Conservation (phyloP, 30 jellyfish, hydroid and myxozoan genomes). For the Turritopsis rubra region DNA sequence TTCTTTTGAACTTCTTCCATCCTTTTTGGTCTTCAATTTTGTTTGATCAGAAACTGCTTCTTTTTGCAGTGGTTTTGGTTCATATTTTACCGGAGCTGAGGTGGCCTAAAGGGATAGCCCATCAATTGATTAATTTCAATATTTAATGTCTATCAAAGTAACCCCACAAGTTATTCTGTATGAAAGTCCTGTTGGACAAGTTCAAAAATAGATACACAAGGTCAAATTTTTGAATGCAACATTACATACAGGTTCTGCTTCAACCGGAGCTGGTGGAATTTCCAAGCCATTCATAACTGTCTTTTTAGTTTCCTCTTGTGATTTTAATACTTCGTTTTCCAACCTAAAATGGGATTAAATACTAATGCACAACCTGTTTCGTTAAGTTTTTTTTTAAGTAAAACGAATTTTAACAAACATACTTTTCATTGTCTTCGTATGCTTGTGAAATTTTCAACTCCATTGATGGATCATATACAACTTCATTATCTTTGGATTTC, state of each 20-base stretch:
- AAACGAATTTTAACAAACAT: not conserved
- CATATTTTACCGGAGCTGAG: not conserved
- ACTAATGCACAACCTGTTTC: not conserved
- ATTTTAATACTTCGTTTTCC: not conserved
- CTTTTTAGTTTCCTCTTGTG: constrained; percentile 6
- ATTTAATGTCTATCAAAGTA: too few relatives aligned
- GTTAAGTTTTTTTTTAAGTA: too few relatives aligned
- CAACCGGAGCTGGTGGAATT: not conserved
- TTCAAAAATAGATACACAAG: too few relatives aligned
- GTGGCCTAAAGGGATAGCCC: not conserved
- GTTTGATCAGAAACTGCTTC: not conserved
- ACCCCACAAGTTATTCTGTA: not conserved
- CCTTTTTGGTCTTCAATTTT: not conserved
- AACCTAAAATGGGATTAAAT: not conserved
- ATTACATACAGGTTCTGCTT: not conserved
- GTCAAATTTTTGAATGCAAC: not conserved
- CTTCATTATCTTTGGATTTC: constrained; percentile 20
- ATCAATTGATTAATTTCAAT: too few relatives aligned
- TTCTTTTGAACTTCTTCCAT: not conserved
- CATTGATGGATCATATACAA: constrained; percentile 3
- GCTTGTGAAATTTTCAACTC: constrained; percentile 11
- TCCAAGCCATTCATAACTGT: constrained; percentile 1
- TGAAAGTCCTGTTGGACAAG: not conserved
- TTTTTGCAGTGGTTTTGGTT: not conserved
- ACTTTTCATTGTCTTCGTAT: constrained; percentile 4